Conservation (phyloP, 2,113 vertebrate species). For the Nerophis ophidion region DNA sequence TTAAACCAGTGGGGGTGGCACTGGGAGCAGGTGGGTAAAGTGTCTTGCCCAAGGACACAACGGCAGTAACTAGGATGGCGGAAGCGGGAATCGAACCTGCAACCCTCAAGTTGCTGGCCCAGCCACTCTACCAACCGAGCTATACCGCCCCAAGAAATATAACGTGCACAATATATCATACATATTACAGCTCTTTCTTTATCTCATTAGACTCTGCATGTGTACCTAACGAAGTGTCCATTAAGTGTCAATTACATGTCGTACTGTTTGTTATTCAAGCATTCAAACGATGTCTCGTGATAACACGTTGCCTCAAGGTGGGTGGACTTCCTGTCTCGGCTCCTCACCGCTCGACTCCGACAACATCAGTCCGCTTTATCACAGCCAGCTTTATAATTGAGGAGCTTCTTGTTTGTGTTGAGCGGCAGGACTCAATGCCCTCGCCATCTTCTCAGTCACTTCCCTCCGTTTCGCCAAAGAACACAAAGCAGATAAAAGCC, state of each 20-base stretch:
- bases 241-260: neutral
- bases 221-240: neutral
- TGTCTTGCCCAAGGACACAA: too few relatives aligned
- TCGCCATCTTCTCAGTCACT: constrained; percentile 76
- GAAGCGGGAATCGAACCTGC: too few relatives aligned
- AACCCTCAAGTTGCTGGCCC: too few relatives aligned
- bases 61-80: too few relatives aligned
- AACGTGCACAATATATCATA: too few relatives aligned
- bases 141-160: too few relatives aligned
- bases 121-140: too few relatives aligned
- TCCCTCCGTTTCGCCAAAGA: constrained; percentile 86
- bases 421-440: constrained; percentile 48
- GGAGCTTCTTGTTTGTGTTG: constrained; percentile 51
- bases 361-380: constrained; percentile 50
- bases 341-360: constrained; percentile 28
- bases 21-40: too few relatives aligned
- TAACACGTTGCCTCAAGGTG: constrained; percentile 43
- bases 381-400: constrained; percentile 14
- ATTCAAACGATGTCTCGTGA: constrained; percentile 35
- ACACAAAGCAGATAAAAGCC: constrained; percentile 78
- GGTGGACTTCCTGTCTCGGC: constrained; percentile 60
- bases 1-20: too few relatives aligned
- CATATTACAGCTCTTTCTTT: too few relatives aligned
- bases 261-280: neutral
- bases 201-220: neutral